These are phyloP conservation scores for Epsilonema sp. DNA, from an alignment of 2,888 invertebrate genomes.

Conservation along the genomic window DNA sequence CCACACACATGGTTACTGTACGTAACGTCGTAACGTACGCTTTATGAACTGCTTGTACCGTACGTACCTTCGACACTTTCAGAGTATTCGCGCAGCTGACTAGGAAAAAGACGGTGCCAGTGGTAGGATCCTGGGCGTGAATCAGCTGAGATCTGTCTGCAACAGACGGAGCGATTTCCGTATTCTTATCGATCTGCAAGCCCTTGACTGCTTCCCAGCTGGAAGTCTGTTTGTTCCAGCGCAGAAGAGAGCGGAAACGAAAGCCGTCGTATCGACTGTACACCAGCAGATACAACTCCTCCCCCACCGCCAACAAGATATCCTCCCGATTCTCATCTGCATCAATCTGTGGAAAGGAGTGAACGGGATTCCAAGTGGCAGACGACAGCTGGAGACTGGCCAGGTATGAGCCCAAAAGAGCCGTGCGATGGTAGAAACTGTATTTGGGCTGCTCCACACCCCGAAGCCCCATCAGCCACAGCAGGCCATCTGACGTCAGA, in stretches of 20 bases:
- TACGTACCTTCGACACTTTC: no score
- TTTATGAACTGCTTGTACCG: no score
- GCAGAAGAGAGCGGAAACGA: background rate
- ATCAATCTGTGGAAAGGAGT: background rate
- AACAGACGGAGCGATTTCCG: no score
- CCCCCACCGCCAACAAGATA: background rate
- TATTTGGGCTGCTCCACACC: background rate
- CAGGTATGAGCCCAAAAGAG: background rate
- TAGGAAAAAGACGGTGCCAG: no score
- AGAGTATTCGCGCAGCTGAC: no score
- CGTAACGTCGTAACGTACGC: no score
- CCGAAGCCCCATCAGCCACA: background rate
- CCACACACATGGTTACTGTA: no score
- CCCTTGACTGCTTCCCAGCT: background rate
- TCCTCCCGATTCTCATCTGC: slow-evolving; percentile 1
- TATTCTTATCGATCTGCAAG: no score
- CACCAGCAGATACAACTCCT: background rate
- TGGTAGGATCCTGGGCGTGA: no score
- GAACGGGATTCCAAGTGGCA: background rate
- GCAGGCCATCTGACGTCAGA: background rate
- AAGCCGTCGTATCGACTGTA: slow-evolving; percentile 1
- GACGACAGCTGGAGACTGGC: background rate
- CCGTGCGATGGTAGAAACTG: slow-evolving; percentile 1
- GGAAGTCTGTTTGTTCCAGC: background rate
- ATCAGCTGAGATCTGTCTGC: no score